Conservation (phyloP, 37 sponge, comb jelly and placozoan species). For the Theonella swinhoei region DNA sequence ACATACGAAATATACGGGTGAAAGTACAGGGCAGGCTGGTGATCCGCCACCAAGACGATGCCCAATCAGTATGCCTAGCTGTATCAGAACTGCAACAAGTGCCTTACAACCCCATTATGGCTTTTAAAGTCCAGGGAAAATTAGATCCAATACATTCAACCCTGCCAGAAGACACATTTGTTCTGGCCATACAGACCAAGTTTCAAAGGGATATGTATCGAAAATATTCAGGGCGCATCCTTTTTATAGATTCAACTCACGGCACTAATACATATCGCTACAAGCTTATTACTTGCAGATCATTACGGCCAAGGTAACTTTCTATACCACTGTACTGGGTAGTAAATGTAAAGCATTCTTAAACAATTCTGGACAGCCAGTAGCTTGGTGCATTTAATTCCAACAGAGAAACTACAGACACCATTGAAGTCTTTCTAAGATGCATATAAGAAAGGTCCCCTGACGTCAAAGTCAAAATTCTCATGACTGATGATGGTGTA, state of each 20-base stretch:
- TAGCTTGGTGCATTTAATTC: slow-evolving; percentile 54
- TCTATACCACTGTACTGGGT: background rate
- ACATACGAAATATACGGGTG: background rate
- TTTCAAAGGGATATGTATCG: slow-evolving; percentile 9
- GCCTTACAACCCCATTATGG: slow-evolving; percentile 11
- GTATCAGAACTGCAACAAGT: slow-evolving; percentile 20
- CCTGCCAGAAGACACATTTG: background rate
- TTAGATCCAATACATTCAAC: background rate
- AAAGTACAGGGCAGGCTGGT: background rate
- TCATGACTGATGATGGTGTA: too few species aligned
- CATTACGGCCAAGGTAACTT: slow-evolving; percentile 21
- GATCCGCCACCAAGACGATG: slow-evolving; percentile 22
- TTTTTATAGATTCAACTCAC: slow-evolving; percentile 36
- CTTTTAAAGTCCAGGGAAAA: slow-evolving; percentile 11
- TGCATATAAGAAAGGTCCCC: slow-evolving; percentile 14
- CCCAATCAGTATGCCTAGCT: background rate
- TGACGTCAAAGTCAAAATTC: background rate
- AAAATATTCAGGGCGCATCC: background rate
- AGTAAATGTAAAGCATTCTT: background rate
- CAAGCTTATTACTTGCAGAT: slow-evolving; percentile 25
- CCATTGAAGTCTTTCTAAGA: background rate
- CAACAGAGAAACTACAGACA: background rate
- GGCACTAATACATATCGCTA: slow-evolving; percentile 28
- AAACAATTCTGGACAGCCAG: slow-evolving; percentile 24
- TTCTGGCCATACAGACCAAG: slow-evolving; percentile 28